These are phyloP conservation scores for Epicampocera succincta DNA, from an alignment of 2,888 invertebrate genomes.

Conservation along the genomic window DNA sequence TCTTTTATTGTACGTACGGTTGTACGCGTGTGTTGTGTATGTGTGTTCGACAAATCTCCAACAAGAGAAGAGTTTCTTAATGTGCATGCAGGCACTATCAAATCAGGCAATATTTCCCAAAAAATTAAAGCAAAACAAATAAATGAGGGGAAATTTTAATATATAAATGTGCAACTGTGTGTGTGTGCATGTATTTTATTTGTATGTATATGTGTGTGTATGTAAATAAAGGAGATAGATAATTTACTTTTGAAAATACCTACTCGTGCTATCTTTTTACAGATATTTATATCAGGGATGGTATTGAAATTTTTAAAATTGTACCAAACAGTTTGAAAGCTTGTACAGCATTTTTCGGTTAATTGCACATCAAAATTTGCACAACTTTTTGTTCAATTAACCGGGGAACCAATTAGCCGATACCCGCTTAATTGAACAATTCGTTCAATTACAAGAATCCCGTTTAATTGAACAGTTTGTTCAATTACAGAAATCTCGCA, in stretches of 20 bases:
- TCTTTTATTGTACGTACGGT: neutral
- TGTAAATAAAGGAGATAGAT: conserved; percentile 24
- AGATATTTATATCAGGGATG: neutral
- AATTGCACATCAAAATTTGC: no score
- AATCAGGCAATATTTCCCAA: conserved; percentile 43
- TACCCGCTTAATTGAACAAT: no score
- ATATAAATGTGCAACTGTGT: conserved; percentile 24
- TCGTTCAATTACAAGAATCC: no score
- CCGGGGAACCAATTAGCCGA: no score
- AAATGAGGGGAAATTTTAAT: conserved; percentile 37
- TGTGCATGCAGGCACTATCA: conserved; percentile 20
- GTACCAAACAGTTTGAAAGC: no score
- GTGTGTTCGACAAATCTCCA: conserved; percentile 30
- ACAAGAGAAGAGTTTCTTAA: conserved; percentile 39
- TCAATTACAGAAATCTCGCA: no score
- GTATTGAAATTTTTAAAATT: no score
- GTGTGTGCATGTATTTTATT: neutral
- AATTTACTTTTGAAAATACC: no score
- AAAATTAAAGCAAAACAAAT: neutral
- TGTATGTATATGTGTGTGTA: neutral
- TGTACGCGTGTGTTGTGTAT: no score
- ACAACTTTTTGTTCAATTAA: no score
- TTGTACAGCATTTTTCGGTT: no score
- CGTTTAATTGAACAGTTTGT: no score
- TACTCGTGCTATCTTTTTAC: neutral